Percentiles rank a stretch among this genome's conserved stretches.
These are phyloP conservation scores for Brachyrhaphis roseni DNA, from an alignment of 2,797 vertebrate genomes.

Conservation along the genomic window DNA sequence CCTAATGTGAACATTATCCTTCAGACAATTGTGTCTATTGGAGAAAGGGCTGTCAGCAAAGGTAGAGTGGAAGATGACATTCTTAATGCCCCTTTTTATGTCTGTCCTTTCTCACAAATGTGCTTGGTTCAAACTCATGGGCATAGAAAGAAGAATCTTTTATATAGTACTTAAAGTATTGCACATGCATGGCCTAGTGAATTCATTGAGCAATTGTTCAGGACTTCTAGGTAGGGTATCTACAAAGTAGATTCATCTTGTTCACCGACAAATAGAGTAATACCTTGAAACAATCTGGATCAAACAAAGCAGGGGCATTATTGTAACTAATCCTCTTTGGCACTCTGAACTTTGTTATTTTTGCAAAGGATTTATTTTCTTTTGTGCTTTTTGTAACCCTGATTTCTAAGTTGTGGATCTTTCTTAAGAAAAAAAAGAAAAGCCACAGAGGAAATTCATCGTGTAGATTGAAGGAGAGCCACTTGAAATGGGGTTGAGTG, in stretches of 20 bases:
- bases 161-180: constrained; percentile 30
- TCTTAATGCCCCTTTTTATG: constrained; percentile 66
- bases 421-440: constrained; percentile 49
- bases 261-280: constrained; percentile 29
- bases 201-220: constrained; percentile 38
- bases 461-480: constrained; percentile 73
- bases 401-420: constrained; percentile 49
- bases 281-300: constrained; percentile 55
- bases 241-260: constrained; percentile 35
- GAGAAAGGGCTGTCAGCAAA: constrained; percentile 66
- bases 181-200: constrained; percentile 24
- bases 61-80: constrained; percentile 52
- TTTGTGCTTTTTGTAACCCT: constrained; percentile 56
- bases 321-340: constrained; percentile 71
- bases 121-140: constrained; percentile 44
- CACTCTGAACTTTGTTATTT: constrained; percentile 58
- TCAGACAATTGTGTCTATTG: constrained; percentile 67
- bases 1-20: constrained; percentile 73
- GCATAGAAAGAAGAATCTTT: constrained; percentile 33
- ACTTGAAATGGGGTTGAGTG: constrained; percentile 78
- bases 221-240: constrained; percentile 2
- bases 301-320: constrained; percentile 50
- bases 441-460: constrained; percentile 61
- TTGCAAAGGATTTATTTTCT: constrained; percentile 63
- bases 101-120: constrained; percentile 52